Evolutionary conservation across 2,113 vertebrate species (phyloP).

Genomic region (Meleagris gallopavo): DNA sequence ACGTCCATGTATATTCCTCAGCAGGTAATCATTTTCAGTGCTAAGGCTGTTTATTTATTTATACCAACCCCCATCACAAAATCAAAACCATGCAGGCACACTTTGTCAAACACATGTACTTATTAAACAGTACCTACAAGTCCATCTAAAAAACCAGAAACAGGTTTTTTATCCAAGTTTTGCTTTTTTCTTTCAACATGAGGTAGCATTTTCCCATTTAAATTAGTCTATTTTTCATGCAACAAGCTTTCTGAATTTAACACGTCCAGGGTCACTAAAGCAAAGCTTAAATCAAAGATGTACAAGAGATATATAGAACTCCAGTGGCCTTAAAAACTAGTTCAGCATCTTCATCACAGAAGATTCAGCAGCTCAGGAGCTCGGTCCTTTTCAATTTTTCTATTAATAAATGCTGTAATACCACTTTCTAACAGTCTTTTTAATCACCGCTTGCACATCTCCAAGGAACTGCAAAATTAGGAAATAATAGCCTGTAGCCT

Average conservation of each 20-base stretch:
- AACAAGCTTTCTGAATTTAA: background rate
- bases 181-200: background rate
- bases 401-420: constrained; percentile 58
- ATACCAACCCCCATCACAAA: background rate
- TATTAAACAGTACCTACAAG: background rate
- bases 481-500: constrained; percentile 61
- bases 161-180: background rate
- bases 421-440: constrained; percentile 37
- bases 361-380: background rate
- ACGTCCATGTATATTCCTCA: background rate
- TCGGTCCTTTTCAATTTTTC: constrained; percentile 3
- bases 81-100: background rate
- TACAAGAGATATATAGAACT: background rate
- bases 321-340: background rate
- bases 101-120: background rate
- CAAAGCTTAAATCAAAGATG: background rate
- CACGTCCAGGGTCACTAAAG: background rate
- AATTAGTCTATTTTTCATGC: background rate
- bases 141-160: background rate
- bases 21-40: background rate
- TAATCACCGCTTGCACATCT: constrained; percentile 57
- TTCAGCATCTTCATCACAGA: background rate
- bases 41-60: background rate
- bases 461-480: constrained; percentile 55
- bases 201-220: background rate